Evolutionary conservation across 1,140 invertebrate genomes (phyloP).

Genomic region (Aphis gossypii): DNA sequence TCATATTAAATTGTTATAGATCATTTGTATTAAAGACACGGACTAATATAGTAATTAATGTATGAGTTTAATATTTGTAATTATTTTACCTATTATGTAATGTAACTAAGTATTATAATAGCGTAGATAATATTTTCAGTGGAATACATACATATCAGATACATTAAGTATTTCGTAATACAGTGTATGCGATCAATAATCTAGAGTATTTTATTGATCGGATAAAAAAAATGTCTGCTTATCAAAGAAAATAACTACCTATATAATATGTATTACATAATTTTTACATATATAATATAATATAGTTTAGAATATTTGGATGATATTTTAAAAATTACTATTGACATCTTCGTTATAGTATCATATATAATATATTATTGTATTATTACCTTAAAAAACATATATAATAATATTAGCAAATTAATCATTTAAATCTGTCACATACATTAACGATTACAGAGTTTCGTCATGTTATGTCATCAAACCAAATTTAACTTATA

Average conservation of each 20-base stretch:
- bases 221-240: neutral
- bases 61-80: neutral
- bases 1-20: neutral
- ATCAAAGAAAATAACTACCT: neutral
- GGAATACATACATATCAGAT: neutral
- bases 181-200: neutral
- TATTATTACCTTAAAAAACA: neutral
- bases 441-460: too few relatives aligned
- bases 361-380: too few relatives aligned
- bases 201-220: neutral
- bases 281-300: neutral
- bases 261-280: too few relatives aligned
- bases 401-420: neutral
- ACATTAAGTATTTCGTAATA: neutral
- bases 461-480: too few relatives aligned
- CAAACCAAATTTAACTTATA: too few relatives aligned
- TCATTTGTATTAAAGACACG: neutral
- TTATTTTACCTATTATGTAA: neutral
- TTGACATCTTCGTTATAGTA: too few relatives aligned
- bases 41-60: neutral
- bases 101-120: neutral
- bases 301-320: neutral
- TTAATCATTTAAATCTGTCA: too few relatives aligned
- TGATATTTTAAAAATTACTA: too few relatives aligned
- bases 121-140: neutral